A percentile compares a stretch with the other conserved stretches of the same genome.
phyloP scores from a whole-genome alignment of 2,113 vertebrate species.

The Enhydra lutris region DNA sequence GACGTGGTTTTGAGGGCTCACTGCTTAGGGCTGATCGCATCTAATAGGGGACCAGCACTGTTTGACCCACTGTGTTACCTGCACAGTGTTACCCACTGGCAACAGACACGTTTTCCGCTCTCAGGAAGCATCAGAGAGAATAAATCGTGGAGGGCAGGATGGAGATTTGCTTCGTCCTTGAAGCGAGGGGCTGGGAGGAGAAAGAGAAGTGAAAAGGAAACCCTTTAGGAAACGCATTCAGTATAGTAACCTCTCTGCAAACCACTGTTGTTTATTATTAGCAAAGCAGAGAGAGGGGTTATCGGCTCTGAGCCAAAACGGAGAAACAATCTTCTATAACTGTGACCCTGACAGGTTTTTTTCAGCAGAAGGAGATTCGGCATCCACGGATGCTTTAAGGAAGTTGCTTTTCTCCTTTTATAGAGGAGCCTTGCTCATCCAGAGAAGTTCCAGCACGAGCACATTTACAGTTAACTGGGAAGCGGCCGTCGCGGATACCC shows the following conservation, averaged over 20 bases:
- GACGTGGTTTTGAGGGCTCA: neutral
- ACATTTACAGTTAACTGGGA: neutral
- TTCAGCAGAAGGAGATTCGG: neutral
- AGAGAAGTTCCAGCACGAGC: neutral
- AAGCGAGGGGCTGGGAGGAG: neutral
- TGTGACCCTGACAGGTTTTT: neutral
- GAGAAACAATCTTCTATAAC: neutral
- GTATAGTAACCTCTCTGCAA: neutral
- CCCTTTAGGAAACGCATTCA: neutral
- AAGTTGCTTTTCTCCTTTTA: neutral
- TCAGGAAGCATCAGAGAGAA: neutral
- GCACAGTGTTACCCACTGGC: neutral
- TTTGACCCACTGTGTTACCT: neutral
- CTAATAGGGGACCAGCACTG: neutral
- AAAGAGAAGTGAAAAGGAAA: neutral
- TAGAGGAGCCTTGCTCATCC: neutral
- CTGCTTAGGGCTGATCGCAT: neutral
- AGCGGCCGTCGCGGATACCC: neutral
- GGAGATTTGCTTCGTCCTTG: neutral
- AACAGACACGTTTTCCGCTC: neutral
- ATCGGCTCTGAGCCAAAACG: neutral
- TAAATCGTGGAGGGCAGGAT: neutral
- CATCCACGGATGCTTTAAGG: neutral
- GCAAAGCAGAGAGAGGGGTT: neutral
- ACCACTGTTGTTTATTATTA: neutral